Evolutionary conservation across 2,888 invertebrate genomes (phyloP).

Genomic region (Caenorhabditis afra): DNA sequence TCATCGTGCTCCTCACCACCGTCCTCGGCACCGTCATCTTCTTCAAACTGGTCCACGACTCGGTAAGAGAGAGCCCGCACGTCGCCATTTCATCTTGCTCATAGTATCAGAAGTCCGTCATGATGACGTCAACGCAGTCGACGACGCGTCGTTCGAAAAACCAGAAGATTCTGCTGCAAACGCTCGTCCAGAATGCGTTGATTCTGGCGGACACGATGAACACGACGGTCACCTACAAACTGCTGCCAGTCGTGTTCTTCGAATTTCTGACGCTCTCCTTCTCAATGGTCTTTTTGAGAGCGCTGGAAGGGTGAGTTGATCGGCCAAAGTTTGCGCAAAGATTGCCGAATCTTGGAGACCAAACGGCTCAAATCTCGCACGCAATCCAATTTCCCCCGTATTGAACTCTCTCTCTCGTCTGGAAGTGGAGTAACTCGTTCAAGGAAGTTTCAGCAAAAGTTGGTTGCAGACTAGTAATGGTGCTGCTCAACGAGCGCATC

Average conservation of each 20-base stretch:
- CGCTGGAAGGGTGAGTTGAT: constrained; percentile 29
- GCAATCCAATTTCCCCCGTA: no score
- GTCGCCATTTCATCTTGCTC: background rate
- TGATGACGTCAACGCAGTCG: constrained; percentile 18
- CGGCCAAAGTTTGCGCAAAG: no score
- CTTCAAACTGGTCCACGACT: constrained; percentile 25
- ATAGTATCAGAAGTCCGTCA: constrained; percentile 23
- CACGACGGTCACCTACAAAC: constrained; percentile 37
- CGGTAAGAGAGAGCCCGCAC: constrained; percentile 21
- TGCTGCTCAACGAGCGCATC: constrained; percentile 39
- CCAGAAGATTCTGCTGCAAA: constrained; percentile 38
- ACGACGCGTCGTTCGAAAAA: constrained; percentile 19
- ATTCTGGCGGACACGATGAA: constrained; percentile 42
- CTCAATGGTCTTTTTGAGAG: constrained; percentile 48
- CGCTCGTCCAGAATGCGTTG: constrained; percentile 31
- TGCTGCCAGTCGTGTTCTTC: constrained; percentile 37
- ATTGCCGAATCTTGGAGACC: background rate
- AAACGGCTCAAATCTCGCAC: no score
- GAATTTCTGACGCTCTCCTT: constrained; percentile 41
- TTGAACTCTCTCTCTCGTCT: no score
- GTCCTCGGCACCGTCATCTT: constrained; percentile 25
- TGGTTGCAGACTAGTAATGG: constrained; percentile 47
- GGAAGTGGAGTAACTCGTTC: no score
- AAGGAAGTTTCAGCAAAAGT: no score
- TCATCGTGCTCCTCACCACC: constrained; percentile 34